These are phyloP conservation scores for Chalcosyrphus nemorum DNA, from an alignment of 2,888 invertebrate species.

Conservation along the genomic window DNA sequence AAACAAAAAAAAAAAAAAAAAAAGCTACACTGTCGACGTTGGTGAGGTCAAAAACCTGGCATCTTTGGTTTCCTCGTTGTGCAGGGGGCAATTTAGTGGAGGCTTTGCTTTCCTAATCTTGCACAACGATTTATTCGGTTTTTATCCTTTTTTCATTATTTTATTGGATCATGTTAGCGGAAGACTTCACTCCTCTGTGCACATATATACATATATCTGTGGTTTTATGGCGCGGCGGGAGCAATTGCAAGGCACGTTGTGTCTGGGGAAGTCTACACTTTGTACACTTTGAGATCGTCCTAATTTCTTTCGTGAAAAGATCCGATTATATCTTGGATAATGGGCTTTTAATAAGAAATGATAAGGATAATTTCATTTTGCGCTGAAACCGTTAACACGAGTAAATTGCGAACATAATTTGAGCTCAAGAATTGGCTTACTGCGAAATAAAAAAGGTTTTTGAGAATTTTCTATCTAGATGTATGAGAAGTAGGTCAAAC, in stretches of 20 bases:
- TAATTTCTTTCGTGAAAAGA: slow-evolving; percentile 32
- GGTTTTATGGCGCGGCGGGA: slow-evolving; percentile 14
- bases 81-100: slow-evolving; percentile 29
- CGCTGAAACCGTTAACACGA: slow-evolving; percentile 1
- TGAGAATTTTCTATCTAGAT: too few species aligned
- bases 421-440: too few species aligned
- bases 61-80: slow-evolving; percentile 33
- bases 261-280: slow-evolving; percentile 4
- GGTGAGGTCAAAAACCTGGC: slow-evolving; percentile 63
- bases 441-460: too few species aligned
- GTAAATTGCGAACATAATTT: slow-evolving; percentile 18
- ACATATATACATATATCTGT: too few species aligned
- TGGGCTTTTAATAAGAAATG: slow-evolving; percentile 41
- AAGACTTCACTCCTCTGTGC: slow-evolving; percentile 53
- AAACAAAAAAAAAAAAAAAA: too few species aligned
- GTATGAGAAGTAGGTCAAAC: too few species aligned
- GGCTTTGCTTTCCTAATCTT: slow-evolving; percentile 66
- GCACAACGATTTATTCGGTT: slow-evolving; percentile 64
- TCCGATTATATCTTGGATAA: slow-evolving; percentile 48
- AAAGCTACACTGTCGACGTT: slow-evolving; percentile 26
- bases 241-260: neutral
- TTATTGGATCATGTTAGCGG: slow-evolving; percentile 68
- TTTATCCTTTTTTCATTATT: slow-evolving; percentile 68
- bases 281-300: slow-evolving; percentile 12
- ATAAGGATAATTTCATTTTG: slow-evolving; percentile 28